A percentile compares a stretch with the other conserved stretches of the same genome.
Evolutionary conservation across 2,113 vertebrate genomes (phyloP).

Genomic region (Himantopus leucocephalus): DNA sequence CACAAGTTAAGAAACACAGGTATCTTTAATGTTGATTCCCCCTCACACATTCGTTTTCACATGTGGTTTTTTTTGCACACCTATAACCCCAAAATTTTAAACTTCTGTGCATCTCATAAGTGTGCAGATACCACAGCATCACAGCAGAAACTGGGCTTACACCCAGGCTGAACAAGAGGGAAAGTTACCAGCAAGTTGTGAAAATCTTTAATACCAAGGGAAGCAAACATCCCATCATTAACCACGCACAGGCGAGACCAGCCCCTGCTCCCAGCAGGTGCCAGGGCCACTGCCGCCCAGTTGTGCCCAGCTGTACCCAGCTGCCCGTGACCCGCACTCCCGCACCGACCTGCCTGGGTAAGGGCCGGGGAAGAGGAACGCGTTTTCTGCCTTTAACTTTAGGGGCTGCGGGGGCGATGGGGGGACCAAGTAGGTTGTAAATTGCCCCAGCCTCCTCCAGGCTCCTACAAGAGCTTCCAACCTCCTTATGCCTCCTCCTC

Average conservation of each 20-base stretch:
- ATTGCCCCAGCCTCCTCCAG: neutral
- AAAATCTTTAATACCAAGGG: neutral
- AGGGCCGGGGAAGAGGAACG: neutral
- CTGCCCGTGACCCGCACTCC: accelerated
- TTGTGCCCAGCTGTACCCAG: neutral
- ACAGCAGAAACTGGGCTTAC: accelerated
- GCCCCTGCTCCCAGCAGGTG: accelerated
- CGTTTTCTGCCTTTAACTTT: neutral
- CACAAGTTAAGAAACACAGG: neutral
- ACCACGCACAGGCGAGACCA: neutral
- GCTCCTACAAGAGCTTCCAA: accelerated
- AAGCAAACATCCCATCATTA: neutral
- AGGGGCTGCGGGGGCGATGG: accelerated
- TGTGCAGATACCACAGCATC: neutral
- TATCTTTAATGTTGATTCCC: neutral
- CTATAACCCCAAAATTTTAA: neutral
- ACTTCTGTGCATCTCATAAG: neutral
- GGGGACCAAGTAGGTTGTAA: neutral
- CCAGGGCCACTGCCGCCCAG: accelerated
- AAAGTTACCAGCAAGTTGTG: neutral
- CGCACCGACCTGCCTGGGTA: accelerated
- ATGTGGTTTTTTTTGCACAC: neutral
- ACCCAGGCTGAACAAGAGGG: neutral
- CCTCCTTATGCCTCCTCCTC: neutral
- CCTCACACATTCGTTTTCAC: neutral